Evolutionary conservation across 1,140 invertebrate genomes (phyloP).

Genomic region (Globodera ellingtonae): DNA sequence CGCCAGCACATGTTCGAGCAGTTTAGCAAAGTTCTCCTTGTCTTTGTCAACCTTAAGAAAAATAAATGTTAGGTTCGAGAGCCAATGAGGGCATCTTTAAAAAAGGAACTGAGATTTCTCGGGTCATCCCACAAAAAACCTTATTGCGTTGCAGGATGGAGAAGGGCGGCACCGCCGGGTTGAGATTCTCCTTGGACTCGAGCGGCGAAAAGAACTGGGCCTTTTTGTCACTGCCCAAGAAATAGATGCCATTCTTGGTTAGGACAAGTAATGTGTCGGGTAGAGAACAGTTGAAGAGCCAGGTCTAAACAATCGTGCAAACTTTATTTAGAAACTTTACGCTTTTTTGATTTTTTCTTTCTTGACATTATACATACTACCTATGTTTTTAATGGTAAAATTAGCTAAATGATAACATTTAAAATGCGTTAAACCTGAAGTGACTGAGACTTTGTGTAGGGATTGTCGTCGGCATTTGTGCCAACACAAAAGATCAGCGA

Average conservation of each 20-base stretch:
- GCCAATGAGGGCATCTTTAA: too few relatives aligned
- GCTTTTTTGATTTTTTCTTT: too few relatives aligned
- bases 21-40: slow-evolving; percentile 85
- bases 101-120: too few relatives aligned
- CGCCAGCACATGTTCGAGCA: slow-evolving; percentile 81
- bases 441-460: slow-evolving; percentile 57
- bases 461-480: slow-evolving; percentile 33
- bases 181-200: slow-evolving; percentile 79
- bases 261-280: slow-evolving; percentile 92
- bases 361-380: too few relatives aligned
- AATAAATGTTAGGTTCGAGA: too few relatives aligned
- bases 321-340: too few relatives aligned
- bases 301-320: slow-evolving; percentile 73
- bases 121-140: slow-evolving; percentile 67
- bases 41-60: slow-evolving; percentile 84
- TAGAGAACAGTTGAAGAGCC: slow-evolving; percentile 94
- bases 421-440: slow-evolving; percentile 43
- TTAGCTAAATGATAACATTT: background rate
- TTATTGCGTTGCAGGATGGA: slow-evolving; percentile 88
- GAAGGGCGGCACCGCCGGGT: slow-evolving; percentile 77
- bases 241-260: slow-evolving; percentile 80
- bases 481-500: slow-evolving; percentile 44
- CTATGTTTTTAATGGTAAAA: slow-evolving; percentile 56
- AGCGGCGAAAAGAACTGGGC: slow-evolving; percentile 91
- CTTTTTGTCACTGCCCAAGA: slow-evolving; percentile 95